phyloP scores from a whole-genome alignment of 2,113 vertebrate species.

The Pangasianodon gigas region DNA sequence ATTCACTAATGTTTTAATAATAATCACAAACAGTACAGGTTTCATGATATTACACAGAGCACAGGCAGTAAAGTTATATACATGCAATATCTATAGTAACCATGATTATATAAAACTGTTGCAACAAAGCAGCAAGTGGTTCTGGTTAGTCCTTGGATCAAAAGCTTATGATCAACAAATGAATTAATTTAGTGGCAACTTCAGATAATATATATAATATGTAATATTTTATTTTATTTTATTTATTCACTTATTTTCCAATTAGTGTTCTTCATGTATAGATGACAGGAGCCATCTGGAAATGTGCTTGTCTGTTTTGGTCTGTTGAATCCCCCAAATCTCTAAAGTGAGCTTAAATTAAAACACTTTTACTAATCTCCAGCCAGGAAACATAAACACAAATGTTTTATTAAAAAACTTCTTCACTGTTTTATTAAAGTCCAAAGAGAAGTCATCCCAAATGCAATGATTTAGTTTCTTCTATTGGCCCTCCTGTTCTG shows the following conservation, averaged over 20 bases:
- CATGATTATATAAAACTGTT: background rate
- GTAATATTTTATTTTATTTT: slow-evolving; percentile 65
- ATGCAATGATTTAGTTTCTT: background rate
- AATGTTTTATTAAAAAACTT: background rate
- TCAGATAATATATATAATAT: slow-evolving; percentile 64
- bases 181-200: slow-evolving; percentile 64
- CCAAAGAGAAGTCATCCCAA: background rate
- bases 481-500: background rate
- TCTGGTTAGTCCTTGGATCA: slow-evolving; percentile 60
- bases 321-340: background rate
- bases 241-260: slow-evolving; percentile 39
- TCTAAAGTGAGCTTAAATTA: background rate
- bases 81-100: background rate
- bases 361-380: background rate
- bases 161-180: slow-evolving; percentile 54
- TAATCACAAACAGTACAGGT: background rate
- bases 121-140: slow-evolving; percentile 47
- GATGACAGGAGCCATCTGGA: slow-evolving; percentile 64
- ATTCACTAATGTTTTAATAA: background rate
- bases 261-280: slow-evolving; percentile 55
- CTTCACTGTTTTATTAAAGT: background rate
- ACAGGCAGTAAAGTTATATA: background rate
- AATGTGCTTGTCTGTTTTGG: slow-evolving; percentile 61
- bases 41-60: background rate
- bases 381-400: background rate